Conservation (phyloP, 2,113 vertebrate species). For the Tangachromis dhanisi region DNA sequence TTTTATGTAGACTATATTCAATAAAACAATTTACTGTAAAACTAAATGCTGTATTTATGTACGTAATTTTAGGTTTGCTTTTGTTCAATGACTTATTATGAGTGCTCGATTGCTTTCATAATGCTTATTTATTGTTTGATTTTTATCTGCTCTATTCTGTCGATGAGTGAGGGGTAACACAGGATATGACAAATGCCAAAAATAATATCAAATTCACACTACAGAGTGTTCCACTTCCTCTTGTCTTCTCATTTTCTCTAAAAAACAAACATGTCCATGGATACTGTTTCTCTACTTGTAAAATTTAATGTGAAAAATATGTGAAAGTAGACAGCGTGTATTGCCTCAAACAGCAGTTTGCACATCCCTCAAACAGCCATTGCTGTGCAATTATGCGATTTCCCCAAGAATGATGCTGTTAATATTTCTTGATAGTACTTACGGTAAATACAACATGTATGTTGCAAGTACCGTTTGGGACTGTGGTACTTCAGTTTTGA, state of each 20-base stretch:
- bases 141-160: not conserved
- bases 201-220: slow-evolving; percentile 6
- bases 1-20: not conserved
- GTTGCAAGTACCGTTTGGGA: not conserved
- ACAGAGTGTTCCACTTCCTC: not conserved
- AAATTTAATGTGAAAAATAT: not conserved
- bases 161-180: not conserved
- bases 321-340: not conserved
- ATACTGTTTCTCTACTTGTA: not conserved
- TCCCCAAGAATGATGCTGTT: not conserved
- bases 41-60: not conserved
- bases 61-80: not conserved
- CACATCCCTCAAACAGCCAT: not conserved
- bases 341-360: not conserved
- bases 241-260: not conserved
- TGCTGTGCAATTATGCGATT: not conserved
- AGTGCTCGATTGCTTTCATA: not conserved
- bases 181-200: slow-evolving; percentile 13
- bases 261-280: not conserved
- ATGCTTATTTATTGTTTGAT: not conserved
- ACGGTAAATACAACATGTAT: not conserved
- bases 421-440: not conserved
- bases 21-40: not conserved
- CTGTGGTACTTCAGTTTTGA: not conserved
- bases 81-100: not conserved